Evolutionary conservation across 2,888 invertebrate genomes (phyloP).

Genomic region (Hyles lineata): DNA sequence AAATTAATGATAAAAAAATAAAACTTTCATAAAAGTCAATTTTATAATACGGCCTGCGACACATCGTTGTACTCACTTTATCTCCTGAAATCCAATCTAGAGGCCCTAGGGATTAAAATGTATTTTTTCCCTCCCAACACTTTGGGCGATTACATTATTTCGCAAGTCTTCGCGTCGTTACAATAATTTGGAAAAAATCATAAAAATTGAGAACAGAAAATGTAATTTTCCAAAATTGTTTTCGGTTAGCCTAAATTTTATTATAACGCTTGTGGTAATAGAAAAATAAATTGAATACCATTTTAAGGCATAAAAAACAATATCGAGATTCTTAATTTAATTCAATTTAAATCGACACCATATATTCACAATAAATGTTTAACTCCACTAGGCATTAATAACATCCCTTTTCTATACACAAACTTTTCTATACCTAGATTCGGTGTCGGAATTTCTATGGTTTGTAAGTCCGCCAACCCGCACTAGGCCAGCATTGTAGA

Average conservation of each 20-base stretch:
- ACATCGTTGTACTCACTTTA: slow-evolving; percentile 14
- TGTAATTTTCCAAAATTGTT: neutral
- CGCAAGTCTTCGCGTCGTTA: slow-evolving; percentile 1
- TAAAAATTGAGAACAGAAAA: slow-evolving; percentile 11
- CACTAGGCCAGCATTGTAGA: no score
- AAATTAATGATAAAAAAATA: no score
- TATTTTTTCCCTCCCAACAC: slow-evolving; percentile 26
- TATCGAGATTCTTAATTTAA: no score
- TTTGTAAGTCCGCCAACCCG: no score
- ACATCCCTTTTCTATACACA: no score
- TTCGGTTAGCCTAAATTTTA: neutral
- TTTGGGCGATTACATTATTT: slow-evolving; percentile 24
- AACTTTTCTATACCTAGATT: no score
- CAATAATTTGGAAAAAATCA: slow-evolving; percentile 19
- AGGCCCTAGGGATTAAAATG: slow-evolving; percentile 26
- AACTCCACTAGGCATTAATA: no score
- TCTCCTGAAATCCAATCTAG: slow-evolving; percentile 29
- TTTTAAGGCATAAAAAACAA: no score
- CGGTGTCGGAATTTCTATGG: no score
- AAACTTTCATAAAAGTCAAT: neutral
- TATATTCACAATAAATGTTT: no score
- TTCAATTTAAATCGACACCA: no score
- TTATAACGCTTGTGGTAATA: neutral
- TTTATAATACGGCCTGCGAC: slow-evolving; percentile 8
- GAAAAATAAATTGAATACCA: neutral